These are phyloP conservation scores for Rattus rattus DNA, from an alignment of 2,113 vertebrate species.

Conservation along the genomic window DNA sequence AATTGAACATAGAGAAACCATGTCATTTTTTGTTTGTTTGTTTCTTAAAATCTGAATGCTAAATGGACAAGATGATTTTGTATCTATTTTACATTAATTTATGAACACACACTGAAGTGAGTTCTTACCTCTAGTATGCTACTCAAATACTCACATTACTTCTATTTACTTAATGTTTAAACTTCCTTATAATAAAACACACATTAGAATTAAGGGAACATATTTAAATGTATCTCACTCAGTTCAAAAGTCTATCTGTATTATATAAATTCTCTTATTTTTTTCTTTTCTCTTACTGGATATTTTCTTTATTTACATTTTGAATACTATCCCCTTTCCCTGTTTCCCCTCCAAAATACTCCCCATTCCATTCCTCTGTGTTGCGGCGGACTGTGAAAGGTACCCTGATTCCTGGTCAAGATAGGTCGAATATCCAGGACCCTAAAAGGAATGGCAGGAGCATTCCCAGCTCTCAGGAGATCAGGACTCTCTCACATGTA, in stretches of 20 bases:
- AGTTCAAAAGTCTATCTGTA: not conserved
- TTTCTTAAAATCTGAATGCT: slow-evolving; percentile 25
- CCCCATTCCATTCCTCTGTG: too few relatives aligned
- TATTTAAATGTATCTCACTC: not conserved
- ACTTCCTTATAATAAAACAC: not conserved
- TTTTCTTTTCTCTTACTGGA: too few relatives aligned
- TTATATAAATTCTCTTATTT: not conserved
- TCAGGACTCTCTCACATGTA: too few relatives aligned
- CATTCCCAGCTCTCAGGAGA: too few relatives aligned
- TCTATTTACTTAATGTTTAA: not conserved
- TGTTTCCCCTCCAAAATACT: too few relatives aligned
- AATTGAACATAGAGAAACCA: not conserved
- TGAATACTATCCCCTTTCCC: too few relatives aligned
- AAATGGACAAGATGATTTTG: not conserved
- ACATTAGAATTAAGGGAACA: not conserved
- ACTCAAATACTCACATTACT: not conserved
- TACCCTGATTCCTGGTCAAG: too few relatives aligned
- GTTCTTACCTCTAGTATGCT: not conserved
- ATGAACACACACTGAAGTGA: not conserved
- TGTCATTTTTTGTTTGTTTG: not conserved
- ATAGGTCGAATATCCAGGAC: too few relatives aligned
- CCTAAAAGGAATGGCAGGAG: too few relatives aligned
- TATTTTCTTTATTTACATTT: too few relatives aligned
- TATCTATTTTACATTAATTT: not conserved
- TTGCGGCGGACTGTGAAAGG: too few relatives aligned